Percentiles rank a stretch among this genome's conserved stretches.
Evolutionary conservation across 2,888 invertebrate species (phyloP).

Genomic region (Acanthosoma haemorrhoidale): DNA sequence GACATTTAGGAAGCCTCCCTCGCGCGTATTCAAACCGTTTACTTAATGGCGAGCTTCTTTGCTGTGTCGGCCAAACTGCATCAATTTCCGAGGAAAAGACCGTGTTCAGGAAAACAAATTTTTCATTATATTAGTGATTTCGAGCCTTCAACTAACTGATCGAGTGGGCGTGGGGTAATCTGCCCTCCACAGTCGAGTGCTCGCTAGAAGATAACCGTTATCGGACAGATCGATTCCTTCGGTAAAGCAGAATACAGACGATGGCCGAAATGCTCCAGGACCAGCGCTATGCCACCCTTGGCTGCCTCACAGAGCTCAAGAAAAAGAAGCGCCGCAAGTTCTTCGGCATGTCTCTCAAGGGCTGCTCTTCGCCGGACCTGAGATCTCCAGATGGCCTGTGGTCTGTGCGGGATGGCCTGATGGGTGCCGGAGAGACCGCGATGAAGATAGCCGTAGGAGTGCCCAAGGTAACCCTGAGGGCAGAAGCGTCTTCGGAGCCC

Average conservation of each 20-base stretch:
- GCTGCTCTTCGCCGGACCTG: conserved; percentile 36
- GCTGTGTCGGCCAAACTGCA: too few relatives aligned
- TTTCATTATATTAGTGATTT: too few relatives aligned
- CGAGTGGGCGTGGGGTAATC: too few relatives aligned
- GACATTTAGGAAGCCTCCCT: not conserved
- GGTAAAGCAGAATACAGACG: not conserved
- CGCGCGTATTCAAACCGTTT: not conserved
- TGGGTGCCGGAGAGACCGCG: conserved; percentile 36
- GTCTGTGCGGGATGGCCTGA: conserved; percentile 19
- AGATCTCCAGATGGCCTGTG: conserved; percentile 17
- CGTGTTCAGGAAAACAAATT: too few relatives aligned
- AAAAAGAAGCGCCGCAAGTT: conserved; percentile 28
- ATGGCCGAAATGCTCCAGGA: conserved; percentile 30
- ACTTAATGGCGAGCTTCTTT: too few relatives aligned
- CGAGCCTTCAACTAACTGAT: too few relatives aligned
- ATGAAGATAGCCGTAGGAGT: conserved; percentile 39
- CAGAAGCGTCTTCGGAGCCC: not conserved
- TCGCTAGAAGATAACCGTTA: not conserved
- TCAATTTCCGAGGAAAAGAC: too few relatives aligned
- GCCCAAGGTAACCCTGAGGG: not conserved
- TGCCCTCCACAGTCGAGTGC: too few relatives aligned
- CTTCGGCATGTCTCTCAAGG: conserved; percentile 28
- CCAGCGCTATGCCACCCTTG: conserved; percentile 39
- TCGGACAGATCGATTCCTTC: not conserved
- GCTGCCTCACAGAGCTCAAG: conserved; percentile 38